Conservation (phyloP, 2,113 vertebrate species). For the Sus scrofa region DNA sequence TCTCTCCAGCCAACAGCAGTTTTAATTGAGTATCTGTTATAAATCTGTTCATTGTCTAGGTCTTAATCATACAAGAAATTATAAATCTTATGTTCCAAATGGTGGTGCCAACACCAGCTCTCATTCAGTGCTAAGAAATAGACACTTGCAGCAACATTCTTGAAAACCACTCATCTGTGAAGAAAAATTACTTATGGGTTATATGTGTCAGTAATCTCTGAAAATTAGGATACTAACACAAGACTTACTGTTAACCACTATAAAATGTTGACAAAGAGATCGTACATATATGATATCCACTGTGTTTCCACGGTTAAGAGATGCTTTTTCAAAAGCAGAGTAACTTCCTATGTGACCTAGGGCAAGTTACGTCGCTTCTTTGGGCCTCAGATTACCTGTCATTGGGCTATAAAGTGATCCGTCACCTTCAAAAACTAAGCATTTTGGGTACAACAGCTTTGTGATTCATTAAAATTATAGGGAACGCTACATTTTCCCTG, state of each 20-base stretch:
- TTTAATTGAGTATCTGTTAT: neutral
- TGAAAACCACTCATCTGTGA: neutral
- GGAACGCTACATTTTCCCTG: neutral
- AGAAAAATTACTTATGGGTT: neutral
- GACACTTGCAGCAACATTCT: neutral
- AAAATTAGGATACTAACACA: neutral
- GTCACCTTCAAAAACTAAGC: neutral
- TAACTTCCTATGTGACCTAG: neutral
- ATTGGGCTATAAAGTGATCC: neutral
- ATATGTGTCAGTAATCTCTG: neutral
- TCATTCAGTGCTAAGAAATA: neutral
- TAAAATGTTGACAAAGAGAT: neutral
- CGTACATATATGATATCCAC: accelerated
- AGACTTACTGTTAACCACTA: neutral
- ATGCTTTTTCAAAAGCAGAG: neutral
- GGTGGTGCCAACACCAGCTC: neutral
- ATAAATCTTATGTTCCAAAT: neutral
- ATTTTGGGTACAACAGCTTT: neutral
- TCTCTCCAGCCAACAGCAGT: neutral
- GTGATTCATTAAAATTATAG: neutral
- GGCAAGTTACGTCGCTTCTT: neutral
- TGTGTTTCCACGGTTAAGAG: neutral
- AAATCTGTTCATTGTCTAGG: neutral
- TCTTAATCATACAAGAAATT: neutral
- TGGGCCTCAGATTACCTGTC: neutral